phyloP scores from a whole-genome alignment of 2,113 vertebrate species.

The Melanocharis versteri region DNA sequence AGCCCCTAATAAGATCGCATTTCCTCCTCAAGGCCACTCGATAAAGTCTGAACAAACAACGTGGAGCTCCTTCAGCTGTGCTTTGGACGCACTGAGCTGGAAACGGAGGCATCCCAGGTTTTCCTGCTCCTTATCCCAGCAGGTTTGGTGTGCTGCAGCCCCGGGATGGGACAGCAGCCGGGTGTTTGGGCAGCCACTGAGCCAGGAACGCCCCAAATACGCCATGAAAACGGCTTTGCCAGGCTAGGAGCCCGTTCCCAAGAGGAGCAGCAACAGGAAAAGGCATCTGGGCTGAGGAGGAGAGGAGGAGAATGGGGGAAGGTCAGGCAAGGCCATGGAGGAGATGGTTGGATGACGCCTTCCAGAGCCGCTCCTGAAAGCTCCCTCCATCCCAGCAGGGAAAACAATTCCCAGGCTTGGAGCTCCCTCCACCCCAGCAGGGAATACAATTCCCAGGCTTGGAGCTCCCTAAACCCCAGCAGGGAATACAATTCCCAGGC shows the following conservation, averaged over 20 bases:
- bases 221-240: not conserved
- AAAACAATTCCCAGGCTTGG: not conserved
- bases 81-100: not conserved
- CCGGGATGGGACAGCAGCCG: fast-evolving
- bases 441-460: not conserved
- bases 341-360: not conserved
- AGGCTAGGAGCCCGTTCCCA: fast-evolving
- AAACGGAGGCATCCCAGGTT: not conserved
- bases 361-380: not conserved
- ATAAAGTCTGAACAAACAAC: slow-evolving; percentile 26
- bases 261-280: not conserved
- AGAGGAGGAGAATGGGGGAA: not conserved
- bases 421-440: not conserved
- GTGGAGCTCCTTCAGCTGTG: not conserved
- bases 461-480: not conserved
- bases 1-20: slow-evolving; percentile 47
- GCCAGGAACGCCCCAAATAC: not conserved
- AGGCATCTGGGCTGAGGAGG: not conserved
- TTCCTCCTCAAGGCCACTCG: slow-evolving; percentile 11
- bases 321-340: not conserved
- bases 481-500: not conserved
- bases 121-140: not conserved
- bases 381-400: not conserved
- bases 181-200: not conserved
- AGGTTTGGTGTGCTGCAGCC: not conserved